phyloP scores from a whole-genome alignment of 2,888 invertebrate species.

The Drosophila quinaria region DNA sequence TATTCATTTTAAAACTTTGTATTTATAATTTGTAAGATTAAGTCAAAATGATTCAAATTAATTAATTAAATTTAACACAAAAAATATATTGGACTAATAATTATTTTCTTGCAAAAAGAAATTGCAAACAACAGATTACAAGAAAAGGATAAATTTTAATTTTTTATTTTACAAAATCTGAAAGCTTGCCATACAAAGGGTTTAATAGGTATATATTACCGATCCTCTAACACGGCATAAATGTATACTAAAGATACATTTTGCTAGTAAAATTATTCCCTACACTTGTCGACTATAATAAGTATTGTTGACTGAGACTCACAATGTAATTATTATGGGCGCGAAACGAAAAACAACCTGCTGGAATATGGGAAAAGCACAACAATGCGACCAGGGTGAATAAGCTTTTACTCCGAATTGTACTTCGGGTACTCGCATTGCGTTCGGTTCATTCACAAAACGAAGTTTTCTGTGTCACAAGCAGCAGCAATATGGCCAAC shows the following conservation, averaged over 20 bases:
- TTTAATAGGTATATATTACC: not conserved
- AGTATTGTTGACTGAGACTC: not conserved
- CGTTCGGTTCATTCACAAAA: slow-evolving; percentile 44
- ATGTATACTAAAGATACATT: not conserved
- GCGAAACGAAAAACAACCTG: slow-evolving; percentile 72
- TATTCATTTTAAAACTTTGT: too few relatives aligned
- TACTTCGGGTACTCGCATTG: slow-evolving; percentile 44
- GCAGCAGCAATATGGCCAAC: slow-evolving; percentile 8
- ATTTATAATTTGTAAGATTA: too few relatives aligned
- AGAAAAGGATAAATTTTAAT: too few relatives aligned
- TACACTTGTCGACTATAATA: not conserved
- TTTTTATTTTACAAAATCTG: too few relatives aligned
- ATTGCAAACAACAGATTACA: too few relatives aligned
- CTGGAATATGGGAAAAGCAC: slow-evolving; percentile 63
- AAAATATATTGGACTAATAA: too few relatives aligned
- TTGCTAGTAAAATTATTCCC: not conserved
- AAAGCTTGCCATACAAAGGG: too few relatives aligned
- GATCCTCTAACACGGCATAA: not conserved
- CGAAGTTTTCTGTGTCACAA: slow-evolving; percentile 72
- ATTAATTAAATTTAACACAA: too few relatives aligned
- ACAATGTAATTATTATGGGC: slow-evolving; percentile 40
- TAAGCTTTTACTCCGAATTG: slow-evolving; percentile 58
- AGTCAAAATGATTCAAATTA: too few relatives aligned
- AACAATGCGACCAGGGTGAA: slow-evolving; percentile 9
- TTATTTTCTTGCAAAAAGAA: too few relatives aligned